Percentiles rank a stretch among this genome's conserved stretches.
phyloP scores from a whole-genome alignment of 1,140 invertebrate species.

The Chironomus tepperi region DNA sequence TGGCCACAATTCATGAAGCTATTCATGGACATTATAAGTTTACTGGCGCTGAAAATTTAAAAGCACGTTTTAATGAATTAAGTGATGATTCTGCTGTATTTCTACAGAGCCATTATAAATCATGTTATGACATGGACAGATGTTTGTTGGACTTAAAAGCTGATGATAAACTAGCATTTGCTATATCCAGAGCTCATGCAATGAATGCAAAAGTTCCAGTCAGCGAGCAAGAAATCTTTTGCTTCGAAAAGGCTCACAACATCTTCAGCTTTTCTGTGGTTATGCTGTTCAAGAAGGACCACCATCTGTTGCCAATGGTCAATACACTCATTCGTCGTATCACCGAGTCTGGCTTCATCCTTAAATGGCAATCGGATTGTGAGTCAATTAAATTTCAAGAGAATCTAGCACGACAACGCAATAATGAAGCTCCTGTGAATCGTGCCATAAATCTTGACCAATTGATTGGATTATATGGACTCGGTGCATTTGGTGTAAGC shows the following conservation, averaged over 20 bases:
- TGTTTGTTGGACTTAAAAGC: constrained; percentile 17
- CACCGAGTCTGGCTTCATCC: constrained; percentile 19
- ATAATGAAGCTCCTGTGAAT: not conserved
- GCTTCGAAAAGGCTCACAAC: constrained; percentile 24
- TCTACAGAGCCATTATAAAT: not conserved
- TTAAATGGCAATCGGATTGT: not conserved
- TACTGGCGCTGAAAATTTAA: constrained; percentile 17
- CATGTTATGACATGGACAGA: constrained; percentile 19
- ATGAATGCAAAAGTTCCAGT: constrained; percentile 23
- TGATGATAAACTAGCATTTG: constrained; percentile 17
- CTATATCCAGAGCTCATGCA: constrained; percentile 20
- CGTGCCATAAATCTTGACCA: not conserved
- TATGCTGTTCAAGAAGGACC: constrained; percentile 24
- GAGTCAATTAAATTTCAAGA: not conserved
- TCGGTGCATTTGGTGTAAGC: not conserved
- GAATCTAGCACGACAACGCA: not conserved
- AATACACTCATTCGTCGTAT: constrained; percentile 19
- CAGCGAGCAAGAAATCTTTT: constrained; percentile 1
- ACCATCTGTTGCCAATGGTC: constrained; percentile 24
- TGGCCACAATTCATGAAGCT: constrained; percentile 24
- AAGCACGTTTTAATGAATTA: not conserved
- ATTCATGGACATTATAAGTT: constrained; percentile 1
- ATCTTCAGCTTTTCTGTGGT: constrained; percentile 25
- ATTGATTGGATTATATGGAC: not conserved
- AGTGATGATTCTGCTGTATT: constrained; percentile 14